These are phyloP conservation scores for Galerucella nymphaeae DNA, from an alignment of 2,888 invertebrate genomes.

Conservation along the genomic window DNA sequence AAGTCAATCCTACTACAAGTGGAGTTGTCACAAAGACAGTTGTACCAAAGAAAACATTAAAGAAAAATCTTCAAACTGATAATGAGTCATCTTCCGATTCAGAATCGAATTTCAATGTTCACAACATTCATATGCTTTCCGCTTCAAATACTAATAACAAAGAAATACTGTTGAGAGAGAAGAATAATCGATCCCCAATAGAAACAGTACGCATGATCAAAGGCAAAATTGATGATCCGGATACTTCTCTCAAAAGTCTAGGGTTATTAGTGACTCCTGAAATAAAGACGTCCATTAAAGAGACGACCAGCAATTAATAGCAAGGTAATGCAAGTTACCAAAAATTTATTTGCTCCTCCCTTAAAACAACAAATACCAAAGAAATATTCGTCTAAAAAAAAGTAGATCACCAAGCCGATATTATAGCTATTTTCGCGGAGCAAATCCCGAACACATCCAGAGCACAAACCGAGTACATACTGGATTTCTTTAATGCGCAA, in stretches of 20 bases:
- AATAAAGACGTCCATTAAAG: conserved; percentile 22
- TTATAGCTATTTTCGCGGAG: too few species aligned
- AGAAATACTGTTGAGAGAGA: too few species aligned
- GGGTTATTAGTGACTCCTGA: conserved; percentile 11
- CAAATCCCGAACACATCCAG: too few species aligned
- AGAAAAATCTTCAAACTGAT: conserved; percentile 25
- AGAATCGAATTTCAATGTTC: conserved; percentile 21
- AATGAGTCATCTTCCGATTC: conserved; percentile 13
- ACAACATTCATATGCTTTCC: conserved; percentile 12
- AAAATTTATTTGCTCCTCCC: background rate
- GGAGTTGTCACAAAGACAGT: background rate
- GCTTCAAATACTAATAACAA: too few species aligned
- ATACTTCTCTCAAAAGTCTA: conserved; percentile 19
- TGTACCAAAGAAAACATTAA: conserved; percentile 28
- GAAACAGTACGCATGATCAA: conserved; percentile 19
- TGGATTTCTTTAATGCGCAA: too few species aligned
- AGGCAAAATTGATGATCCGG: conserved; percentile 12
- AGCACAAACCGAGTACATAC: too few species aligned
- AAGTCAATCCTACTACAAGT: too few species aligned
- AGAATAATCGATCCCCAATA: background rate
- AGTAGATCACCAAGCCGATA: too few species aligned
- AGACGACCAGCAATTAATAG: conserved; percentile 20
- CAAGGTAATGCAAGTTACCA: background rate
- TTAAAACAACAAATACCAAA: too few species aligned
- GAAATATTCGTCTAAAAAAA: too few species aligned